These are phyloP conservation scores for Pitta sordida DNA, from an alignment of 2,113 vertebrate genomes.

Conservation along the genomic window DNA sequence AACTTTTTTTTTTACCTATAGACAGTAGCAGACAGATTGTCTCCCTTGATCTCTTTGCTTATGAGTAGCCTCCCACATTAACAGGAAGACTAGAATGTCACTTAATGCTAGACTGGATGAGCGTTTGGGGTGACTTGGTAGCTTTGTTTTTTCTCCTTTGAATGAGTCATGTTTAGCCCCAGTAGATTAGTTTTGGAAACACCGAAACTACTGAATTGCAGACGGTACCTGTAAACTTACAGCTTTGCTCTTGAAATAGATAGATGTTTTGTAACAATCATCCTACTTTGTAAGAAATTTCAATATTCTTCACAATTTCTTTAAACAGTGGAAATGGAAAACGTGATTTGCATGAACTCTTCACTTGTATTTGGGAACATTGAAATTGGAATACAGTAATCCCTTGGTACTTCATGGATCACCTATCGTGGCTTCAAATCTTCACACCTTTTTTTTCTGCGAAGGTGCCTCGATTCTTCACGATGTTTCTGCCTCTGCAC, in stretches of 20 bases:
- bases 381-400: background rate
- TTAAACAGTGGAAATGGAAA: background rate
- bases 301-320: background rate
- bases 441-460: no score
- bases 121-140: background rate
- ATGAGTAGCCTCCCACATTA: background rate
- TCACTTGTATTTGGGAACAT: background rate
- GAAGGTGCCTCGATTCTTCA: no score
- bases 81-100: background rate
- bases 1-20: background rate
- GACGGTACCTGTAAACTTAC: background rate
- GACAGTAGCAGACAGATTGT: background rate
- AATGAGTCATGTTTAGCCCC: background rate
- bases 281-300: background rate
- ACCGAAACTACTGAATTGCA: background rate
- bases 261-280: background rate
- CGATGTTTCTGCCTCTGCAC: no score
- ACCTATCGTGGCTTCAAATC: no score
- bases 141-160: background rate
- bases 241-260: background rate
- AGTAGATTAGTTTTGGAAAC: background rate
- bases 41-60: background rate
- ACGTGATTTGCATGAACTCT: background rate
- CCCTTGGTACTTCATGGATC: no score
- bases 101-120: background rate